Evolutionary conservation across 1,140 invertebrate species (phyloP), one percentile per base, ranked within the genome.

Genomic region (Dreissena polymorpha): DNA sequence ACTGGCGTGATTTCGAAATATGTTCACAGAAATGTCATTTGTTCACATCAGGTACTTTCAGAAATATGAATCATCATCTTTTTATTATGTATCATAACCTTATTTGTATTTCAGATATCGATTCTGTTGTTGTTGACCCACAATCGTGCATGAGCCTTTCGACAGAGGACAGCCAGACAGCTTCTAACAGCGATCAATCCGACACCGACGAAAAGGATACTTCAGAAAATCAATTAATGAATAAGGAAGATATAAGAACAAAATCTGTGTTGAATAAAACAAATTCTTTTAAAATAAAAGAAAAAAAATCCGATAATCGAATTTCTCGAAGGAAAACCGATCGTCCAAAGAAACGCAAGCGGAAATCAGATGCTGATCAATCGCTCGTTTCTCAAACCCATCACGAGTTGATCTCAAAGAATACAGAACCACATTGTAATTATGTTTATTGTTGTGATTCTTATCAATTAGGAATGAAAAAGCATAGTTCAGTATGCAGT

Each of bases 311-410:
- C 18, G 90, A 91, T 68, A 72, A 63, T 23, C 91, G 91, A 86
- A 90, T 89, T 79, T 92, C 91, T 16, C 76, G 92, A 18, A 81
- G 92, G 25, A 93, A 93, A 87, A 90, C 90, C 84, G 92, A 92
- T 13, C 87, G 88, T 55, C 92, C 92, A 2, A 81, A 89, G 23
- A 92, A 92, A 76, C 77, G 92, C 21, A 89, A 88, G 53, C 83
- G 89, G 21, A 89, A 88, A 13, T 72, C 67, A 65, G 82, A 83
- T 70, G 53, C 67, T 39, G 70, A 49, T 71, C 71, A 8, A 68
- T 79, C 23, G n/a, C 70, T 39, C 60, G 64, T 39, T 53, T 78
- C 29, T 85, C 74, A 57, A 55, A 67, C 50, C 53, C 51, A 64
- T 51, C 67, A 69, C 55, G 63, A 21, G 49, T 23, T 39, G 16